Percentiles rank a stretch among this genome's conserved stretches.
Evolutionary conservation across 2,113 vertebrate genomes (phyloP).

Genomic region (Corapipo altera): DNA sequence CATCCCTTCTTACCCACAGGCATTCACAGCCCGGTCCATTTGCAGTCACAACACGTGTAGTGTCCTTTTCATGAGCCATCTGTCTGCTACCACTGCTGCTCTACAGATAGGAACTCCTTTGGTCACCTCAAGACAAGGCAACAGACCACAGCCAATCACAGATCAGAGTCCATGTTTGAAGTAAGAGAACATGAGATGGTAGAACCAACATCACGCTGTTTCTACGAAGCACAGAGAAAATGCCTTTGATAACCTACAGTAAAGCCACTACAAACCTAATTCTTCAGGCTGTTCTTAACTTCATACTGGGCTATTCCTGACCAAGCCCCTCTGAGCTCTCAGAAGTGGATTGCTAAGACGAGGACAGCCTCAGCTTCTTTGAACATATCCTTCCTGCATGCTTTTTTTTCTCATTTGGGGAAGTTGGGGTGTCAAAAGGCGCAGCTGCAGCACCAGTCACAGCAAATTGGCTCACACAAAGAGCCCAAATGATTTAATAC

Average conservation of each 20-base stretch:
- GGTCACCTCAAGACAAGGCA: background rate
- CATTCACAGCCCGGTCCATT: fast-evolving
- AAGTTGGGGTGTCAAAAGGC: background rate
- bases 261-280: background rate
- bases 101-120: background rate
- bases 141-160: background rate
- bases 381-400: background rate
- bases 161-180: background rate
- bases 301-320: background rate
- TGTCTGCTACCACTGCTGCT: background rate
- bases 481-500: background rate
- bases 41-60: background rate
- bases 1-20: background rate
- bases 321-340: background rate
- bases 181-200: background rate
- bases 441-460: background rate
- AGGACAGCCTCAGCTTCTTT: background rate
- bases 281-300: background rate
- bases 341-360: background rate
- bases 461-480: background rate
- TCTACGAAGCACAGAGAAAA: background rate
- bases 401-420: background rate
- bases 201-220: background rate
- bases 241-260: background rate
- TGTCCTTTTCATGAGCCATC: background rate